Evolutionary conservation across 1,140 invertebrate species (phyloP), one percentile per base, ranked within the genome.

Genomic region (Oncopodura yosiiana): DNA sequence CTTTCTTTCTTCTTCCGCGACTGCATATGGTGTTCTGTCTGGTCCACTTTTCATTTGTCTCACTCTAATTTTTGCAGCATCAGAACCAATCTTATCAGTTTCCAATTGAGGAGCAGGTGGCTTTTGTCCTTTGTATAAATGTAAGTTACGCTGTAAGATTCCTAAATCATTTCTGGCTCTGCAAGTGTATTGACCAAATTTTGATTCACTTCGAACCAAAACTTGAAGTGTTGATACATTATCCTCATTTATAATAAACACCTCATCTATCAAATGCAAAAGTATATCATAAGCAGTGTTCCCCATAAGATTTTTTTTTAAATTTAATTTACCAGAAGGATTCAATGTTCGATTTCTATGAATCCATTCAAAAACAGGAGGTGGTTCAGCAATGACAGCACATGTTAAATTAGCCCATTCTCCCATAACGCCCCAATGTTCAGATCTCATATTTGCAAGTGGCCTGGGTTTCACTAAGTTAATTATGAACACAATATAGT

Each of bases 361-460:
- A 19, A 11, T 2, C 62, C 62, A 64, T 16, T 61, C 56, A 30
- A 64, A 64, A 26, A 36, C 51, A 3, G 59, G 38, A 36, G 56
- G 60, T 1, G 62, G 62, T 29, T 64, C 62, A 4, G 62, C 62
- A 18, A 32, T 19, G 9, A 61, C 62, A 34, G 49, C 39, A 49
- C 62, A 64, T 24, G 62, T 64, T 53, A 64, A 58, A 30, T 61
- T 64, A 21, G 58, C 56, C 62, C 62, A 64, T 29, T 58, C 56
- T 12, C 48, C 46, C 21, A 61, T 14, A 21, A 64, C 62, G n/a
- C 62, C 61, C 49, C 51, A 59, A 43, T 60, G 46, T 41, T 60
- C 57, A 12, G 24, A 11, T 23, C 41, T 49, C 29, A 34, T 36
- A 23, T 48, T 45, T 36, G 16, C n/a, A n/a, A n/a, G 30, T 9